Percentiles rank a stretch among this genome's conserved stretches.
Evolutionary conservation across 2,888 invertebrate genomes (phyloP).

Genomic region (Drosophila phalerata): DNA sequence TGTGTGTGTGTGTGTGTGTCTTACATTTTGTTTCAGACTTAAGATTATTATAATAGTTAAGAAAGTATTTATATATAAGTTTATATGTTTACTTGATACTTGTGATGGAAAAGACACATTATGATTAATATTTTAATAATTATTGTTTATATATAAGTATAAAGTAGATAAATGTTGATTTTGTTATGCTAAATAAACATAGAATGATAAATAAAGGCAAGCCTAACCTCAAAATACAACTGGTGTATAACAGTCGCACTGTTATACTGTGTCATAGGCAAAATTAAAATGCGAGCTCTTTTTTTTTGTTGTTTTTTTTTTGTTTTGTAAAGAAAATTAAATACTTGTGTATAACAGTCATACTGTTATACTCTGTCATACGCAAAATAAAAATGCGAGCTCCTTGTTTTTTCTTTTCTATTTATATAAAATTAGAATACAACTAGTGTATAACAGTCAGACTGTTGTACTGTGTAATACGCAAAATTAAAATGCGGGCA

Average conservation of each 20-base stretch:
- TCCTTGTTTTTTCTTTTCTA: constrained; percentile 7
- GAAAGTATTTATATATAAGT: constrained; percentile 4
- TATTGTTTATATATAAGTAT: constrained; percentile 25
- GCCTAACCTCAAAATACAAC: constrained; percentile 26
- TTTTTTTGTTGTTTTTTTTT: constrained; percentile 6
- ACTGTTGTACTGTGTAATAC: constrained; percentile 29
- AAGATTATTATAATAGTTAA: constrained; percentile 28
- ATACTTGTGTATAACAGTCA: constrained; percentile 28
- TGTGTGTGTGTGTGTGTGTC: constrained; percentile 25
- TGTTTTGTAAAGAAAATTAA: background rate
- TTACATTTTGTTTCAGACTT: constrained; percentile 55
- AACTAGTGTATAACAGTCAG: constrained; percentile 27
- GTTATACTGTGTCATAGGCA: constrained; percentile 26
- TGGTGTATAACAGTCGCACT: constrained; percentile 32
- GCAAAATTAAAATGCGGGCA: constrained; percentile 33
- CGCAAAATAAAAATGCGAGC: constrained; percentile 35
- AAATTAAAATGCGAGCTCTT: constrained; percentile 32
- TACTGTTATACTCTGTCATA: constrained; percentile 29
- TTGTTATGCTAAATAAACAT: constrained; percentile 34
- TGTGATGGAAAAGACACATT: constrained; percentile 24
- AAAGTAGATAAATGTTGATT: constrained; percentile 16
- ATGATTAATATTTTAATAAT: constrained; percentile 8
- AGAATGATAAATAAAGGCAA: constrained; percentile 14
- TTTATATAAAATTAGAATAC: no score
- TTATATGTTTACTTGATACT: constrained; percentile 27